Base-by-base conservation (phyloP, 2,797 vertebrate genomes). In the Malacoctenus gilli region DNA sequence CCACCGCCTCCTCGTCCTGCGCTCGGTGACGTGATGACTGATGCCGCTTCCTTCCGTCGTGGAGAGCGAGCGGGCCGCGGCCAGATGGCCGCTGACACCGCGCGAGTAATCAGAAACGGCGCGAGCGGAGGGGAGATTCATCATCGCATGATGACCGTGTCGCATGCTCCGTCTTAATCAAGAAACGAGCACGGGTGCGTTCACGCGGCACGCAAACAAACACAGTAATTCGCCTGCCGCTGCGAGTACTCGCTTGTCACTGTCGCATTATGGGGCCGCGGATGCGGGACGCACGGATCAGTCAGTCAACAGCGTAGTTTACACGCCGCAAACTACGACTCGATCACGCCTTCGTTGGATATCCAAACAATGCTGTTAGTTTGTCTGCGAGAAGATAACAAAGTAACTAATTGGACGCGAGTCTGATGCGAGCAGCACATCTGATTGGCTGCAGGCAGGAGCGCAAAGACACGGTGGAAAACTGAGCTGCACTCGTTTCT, bases 41-140 rank as follows among this genome's bases (percentile, higher is more conserved):
- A 80, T 72, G 2, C 18, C 1, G 8, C n/a, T 43, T 59, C 55
- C 25, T 48, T n/a, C n/a, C 19, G 46, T 49, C 28, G 3, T 21
- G 19, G 20, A 34, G 32, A 48, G 49, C 2, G 14, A 62, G 19
- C 59, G 42, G 53, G 60, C 47, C 10, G 5, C 10, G 50, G 52
- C 36, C 72, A 76, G 75, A 80, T 74, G 80, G 71, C 66, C 38
- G 1, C 65, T 25, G 62, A 71, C 67, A 16, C 23, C 0, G 40
- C 8, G 34, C 6, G 19, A 6, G 48, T 41, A 23, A 63, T 69
- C 59, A 48, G n/a, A 31, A 59, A 32, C 43, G 44, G 58, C 51
- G 39, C 23, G 0, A 42, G 59, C 5, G 37, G 46, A 54, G 58
- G 46, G 54, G 58, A 78, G 67, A 82, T 80, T 48, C 19, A 54